Base-by-base conservation (phyloP, 2,797 vertebrate species). In the Miichthys miiuy region DNA sequence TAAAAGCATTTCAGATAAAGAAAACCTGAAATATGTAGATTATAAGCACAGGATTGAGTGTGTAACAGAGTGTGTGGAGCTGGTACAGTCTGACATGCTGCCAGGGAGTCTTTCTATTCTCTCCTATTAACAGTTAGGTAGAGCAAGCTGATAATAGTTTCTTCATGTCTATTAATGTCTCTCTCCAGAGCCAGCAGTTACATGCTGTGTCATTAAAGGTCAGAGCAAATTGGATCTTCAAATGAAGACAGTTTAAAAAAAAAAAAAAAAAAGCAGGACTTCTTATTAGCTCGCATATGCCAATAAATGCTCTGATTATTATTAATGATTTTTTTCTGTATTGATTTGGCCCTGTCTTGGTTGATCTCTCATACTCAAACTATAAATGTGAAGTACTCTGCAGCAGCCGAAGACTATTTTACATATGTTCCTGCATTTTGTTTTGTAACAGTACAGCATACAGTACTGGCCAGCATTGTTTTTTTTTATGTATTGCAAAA, bases 301-400 rank as follows among this genome's bases (percentile, higher is more conserved):
- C 93, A 93, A 95, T 95, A 95, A 94, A 87, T 71, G 77, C 81
- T 88, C 83, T 93, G 93, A 95, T 95, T 94, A 94, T 95, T 94
- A 92, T 93, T 93, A 95, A 94, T 90, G 91, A 92, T 92, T 93
- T 93, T 90, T 78, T 78, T 58, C 67, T 11, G 66, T 86, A 95
- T 94, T 83, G 94, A 95, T 94, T 89, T 30, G 52, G 75, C 46
- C 65, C 77, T 52, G 74, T 93, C 89, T 85, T 74, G 75, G 69
- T 68, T 79, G 68, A 85, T 82, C 60, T 84, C 46, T 72, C 51
- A 56, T 69, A 81, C 47, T 84, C 75, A 69, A 70, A 79, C 44
- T 56, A 56, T 47, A 75, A 82, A 79, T 76, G 77, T 62, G n/a
- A 72, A 38, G 48, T 30, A 72, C 8, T 75, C 62, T 81, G 46